phyloP scores from a whole-genome alignment of 2,113 vertebrate genomes.

The Elephantulus edwardii region DNA sequence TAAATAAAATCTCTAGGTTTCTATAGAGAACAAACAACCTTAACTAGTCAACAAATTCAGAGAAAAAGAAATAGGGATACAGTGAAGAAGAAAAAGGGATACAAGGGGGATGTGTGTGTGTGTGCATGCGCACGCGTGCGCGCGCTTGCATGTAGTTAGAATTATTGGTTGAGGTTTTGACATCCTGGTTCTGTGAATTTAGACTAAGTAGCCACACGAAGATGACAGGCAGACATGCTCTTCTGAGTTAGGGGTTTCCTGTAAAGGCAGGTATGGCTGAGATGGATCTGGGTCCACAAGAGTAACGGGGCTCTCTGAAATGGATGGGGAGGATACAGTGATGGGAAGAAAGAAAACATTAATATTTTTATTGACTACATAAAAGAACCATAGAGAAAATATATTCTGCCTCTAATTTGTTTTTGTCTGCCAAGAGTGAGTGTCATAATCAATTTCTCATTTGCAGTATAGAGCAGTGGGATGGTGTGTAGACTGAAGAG shows the following conservation, averaged over 20 bases:
- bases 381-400: background rate
- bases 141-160: background rate
- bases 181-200: conserved; percentile 4
- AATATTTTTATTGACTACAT: background rate
- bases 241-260: background rate
- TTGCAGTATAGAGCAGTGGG: background rate
- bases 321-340: background rate
- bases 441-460: background rate
- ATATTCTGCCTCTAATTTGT: background rate
- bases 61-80: conserved; percentile 23
- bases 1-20: conserved; percentile 30
- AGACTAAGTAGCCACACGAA: background rate
- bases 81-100: conserved; percentile 39
- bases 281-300: background rate
- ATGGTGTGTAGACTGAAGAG: no score
- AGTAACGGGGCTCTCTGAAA: background rate
- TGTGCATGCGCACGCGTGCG: no score
- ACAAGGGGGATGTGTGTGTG: background rate
- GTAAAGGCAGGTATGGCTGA: background rate
- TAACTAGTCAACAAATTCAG: background rate
- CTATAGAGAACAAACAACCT: background rate
- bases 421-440: background rate
- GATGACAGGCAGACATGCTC: background rate
- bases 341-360: background rate
- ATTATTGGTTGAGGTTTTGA: background rate